Conservation (phyloP, 1,140 invertebrate species). For the Drosophila novamexicana region DNA sequence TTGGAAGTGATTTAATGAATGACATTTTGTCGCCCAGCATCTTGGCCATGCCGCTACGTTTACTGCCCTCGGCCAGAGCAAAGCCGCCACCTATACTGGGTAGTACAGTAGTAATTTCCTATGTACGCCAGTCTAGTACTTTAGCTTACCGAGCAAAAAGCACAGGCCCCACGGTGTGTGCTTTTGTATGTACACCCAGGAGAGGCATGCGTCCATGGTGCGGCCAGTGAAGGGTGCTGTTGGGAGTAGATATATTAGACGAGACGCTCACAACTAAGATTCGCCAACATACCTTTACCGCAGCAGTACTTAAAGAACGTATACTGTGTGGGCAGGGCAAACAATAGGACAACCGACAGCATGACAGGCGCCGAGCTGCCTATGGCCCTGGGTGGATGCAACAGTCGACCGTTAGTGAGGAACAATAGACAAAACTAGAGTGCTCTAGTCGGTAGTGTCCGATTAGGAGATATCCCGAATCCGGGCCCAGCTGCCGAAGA, state of each 20-base stretch:
- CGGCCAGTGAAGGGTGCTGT: constrained; percentile 56
- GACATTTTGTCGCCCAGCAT: constrained; percentile 89
- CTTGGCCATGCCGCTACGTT: constrained; percentile 90
- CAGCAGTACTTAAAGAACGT: constrained; percentile 68
- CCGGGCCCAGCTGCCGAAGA: too few species aligned
- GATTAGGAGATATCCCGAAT: too few species aligned
- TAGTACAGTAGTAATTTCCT: neutral
- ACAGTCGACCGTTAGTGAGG: neutral
- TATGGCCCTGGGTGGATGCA: constrained; percentile 85
- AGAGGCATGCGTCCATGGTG: constrained; percentile 54
- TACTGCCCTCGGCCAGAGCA: constrained; percentile 92
- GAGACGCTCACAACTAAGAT: neutral
- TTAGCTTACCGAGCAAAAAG: constrained; percentile 54
- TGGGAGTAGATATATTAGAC: neutral
- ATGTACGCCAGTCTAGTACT: neutral
- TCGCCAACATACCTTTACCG: constrained; percentile 37
- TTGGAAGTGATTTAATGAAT: constrained; percentile 85
- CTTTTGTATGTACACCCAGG: constrained; percentile 55
- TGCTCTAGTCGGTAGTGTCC: too few species aligned
- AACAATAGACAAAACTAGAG: too few species aligned
- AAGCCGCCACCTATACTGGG: constrained; percentile 90
- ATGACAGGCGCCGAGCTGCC: constrained; percentile 92
- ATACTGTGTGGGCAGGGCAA: constrained; percentile 90
- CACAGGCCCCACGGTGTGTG: constrained; percentile 56
- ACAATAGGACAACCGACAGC: constrained; percentile 90